phyloP scores from a whole-genome alignment of 2,113 vertebrate genomes.

The Damaliscus lunatus region DNA sequence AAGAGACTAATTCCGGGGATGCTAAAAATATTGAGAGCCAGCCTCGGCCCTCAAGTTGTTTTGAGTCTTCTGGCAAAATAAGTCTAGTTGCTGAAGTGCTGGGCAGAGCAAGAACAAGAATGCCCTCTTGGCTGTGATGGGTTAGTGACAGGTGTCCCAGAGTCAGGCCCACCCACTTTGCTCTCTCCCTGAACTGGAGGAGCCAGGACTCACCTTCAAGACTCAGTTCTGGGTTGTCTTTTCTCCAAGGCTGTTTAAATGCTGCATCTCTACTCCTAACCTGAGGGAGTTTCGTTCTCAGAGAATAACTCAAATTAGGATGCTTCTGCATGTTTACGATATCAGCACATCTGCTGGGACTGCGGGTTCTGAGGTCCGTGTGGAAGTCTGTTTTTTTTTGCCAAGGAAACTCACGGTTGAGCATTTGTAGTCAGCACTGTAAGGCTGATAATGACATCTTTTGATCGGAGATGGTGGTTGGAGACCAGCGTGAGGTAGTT shows the following conservation, averaged over 20 bases:
- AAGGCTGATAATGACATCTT: background rate
- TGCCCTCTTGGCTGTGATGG: background rate
- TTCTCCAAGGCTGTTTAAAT: background rate
- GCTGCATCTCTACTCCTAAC: background rate
- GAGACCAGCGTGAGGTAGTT: background rate
- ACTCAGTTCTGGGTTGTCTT: background rate
- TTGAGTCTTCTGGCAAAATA: background rate
- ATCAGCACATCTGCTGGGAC: background rate
- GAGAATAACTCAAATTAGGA: background rate
- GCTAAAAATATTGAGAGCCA: background rate
- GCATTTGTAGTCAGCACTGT: background rate
- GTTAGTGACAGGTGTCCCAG: background rate
- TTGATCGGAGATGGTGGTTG: background rate
- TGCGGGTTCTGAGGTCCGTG: background rate
- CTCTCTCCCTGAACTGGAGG: background rate
- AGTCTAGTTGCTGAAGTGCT: background rate
- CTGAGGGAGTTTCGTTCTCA: background rate
- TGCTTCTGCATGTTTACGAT: background rate
- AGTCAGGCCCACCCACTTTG: rapidly evolving
- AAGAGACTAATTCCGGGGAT: background rate
- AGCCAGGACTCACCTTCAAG: background rate
- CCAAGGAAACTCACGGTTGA: background rate
- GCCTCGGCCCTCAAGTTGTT: background rate
- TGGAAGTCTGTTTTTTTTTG: background rate
- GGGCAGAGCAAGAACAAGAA: background rate